Evolutionary conservation across 2,888 invertebrate species (phyloP), one percentile per base, ranked within the genome.

Genomic region (Loripinus fragilis): DNA sequence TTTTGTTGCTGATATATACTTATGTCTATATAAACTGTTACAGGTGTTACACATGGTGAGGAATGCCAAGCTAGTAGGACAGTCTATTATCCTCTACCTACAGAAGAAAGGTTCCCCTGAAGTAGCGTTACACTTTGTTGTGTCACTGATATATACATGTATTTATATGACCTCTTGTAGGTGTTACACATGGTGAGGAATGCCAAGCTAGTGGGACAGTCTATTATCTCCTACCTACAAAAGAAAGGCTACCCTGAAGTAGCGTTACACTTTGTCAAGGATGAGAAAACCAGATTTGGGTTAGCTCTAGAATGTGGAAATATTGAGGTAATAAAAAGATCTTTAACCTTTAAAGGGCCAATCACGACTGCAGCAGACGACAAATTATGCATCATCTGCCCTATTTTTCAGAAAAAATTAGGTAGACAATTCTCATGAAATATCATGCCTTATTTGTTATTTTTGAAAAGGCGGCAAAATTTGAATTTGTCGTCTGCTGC

Each of bases 91-190:
- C 90, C 98, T 99, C 0, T 99, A 99, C 92, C 94, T 99, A 77
- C 99, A 99, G 94, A 98, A 99, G 94, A 99, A 99, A 94, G 99
- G 99, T 0, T 99, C 99, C 93, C 99, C 99, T 0, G 99, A 99
- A 94, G 98, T 99, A 15, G 99, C 99, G 0, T 95, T 99, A 5
- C 99, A 99, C 94, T 99, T 99, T 94, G 99, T 99, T n/a, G n/a
- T n/a, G n/a, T n/a, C n/a, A n/a, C n/a, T n/a, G n/a, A n/a, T n/a
- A n/a, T n/a, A n/a, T n/a, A n/a, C n/a, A n/a, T n/a, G n/a, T n/a
- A n/a, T n/a, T n/a, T n/a, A n/a, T n/a, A n/a, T n/a, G n/a, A n/a
- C n/a, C n/a, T n/a, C 30, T 69, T 76, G 3, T 80, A 94, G 94
- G 95, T 95, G 8, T 92, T 96, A 80, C 95, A 95, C 91, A 99